Evolutionary conservation across 1,140 invertebrate species (phyloP).

Genomic region (Drusus annulatus): DNA sequence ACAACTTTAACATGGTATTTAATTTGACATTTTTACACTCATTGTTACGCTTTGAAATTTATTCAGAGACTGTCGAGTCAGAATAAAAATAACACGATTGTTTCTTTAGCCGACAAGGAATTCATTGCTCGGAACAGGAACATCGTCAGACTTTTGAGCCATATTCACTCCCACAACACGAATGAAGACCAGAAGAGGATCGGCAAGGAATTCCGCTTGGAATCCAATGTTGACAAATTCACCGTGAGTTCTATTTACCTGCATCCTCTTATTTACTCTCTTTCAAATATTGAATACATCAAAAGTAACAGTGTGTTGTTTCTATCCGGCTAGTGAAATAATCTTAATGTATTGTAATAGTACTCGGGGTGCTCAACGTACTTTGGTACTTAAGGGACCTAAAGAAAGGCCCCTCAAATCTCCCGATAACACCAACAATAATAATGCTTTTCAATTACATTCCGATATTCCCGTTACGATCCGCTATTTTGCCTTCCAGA

Average conservation of each 20-base stretch:
- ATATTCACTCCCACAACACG: conserved; percentile 72
- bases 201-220: conserved; percentile 71
- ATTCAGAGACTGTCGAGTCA: too few species aligned
- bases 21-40: too few species aligned
- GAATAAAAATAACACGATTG: too few species aligned
- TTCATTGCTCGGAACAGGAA: conserved; percentile 73
- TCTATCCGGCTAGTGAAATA: not conserved
- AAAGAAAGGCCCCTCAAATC: too few species aligned
- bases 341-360: too few species aligned
- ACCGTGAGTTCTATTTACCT: conserved; percentile 60
- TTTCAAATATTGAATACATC: not conserved
- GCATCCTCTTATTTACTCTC: not conserved
- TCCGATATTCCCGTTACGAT: not conserved
- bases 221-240: conserved; percentile 68
- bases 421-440: too few species aligned
- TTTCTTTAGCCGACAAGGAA: conserved; percentile 65
- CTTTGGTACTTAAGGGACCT: too few species aligned
- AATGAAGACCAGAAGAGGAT: conserved; percentile 68
- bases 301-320: too few species aligned
- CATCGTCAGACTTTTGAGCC: conserved; percentile 75
- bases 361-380: too few species aligned
- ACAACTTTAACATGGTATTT: too few species aligned
- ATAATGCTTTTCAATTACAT: too few species aligned
- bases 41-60: too few species aligned
- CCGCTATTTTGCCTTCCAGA: conserved; percentile 60